A percentile compares a stretch with the other conserved stretches of the same genome.
Conservation (phyloP, 64 coral and sea anemone species). For the Dendronephthya gigantea region DNA sequence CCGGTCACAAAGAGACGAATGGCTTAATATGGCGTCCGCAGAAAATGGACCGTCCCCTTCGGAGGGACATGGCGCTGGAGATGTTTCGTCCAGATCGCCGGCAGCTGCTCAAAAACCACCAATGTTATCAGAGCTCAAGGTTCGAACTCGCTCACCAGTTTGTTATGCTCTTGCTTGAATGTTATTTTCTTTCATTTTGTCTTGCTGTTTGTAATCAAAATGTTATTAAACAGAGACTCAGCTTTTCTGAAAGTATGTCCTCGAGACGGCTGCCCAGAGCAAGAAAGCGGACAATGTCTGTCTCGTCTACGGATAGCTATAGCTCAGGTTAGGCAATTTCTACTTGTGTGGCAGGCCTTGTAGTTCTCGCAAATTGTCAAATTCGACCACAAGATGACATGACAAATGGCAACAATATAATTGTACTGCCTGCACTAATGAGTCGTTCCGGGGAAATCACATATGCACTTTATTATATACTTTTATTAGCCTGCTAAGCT, state of each 20-base stretch:
- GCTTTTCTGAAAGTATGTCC: slow-evolving; percentile 97
- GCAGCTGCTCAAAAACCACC: slow-evolving; percentile 18
- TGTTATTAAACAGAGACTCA: slow-evolving; percentile 49
- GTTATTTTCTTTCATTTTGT: neutral
- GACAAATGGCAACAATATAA: neutral
- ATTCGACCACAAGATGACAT: neutral
- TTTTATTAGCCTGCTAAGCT: neutral
- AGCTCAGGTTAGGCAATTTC: slow-evolving; percentile 76
- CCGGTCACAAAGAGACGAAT: neutral
- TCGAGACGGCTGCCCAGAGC: slow-evolving; percentile 87
- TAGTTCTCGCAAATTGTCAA: neutral
- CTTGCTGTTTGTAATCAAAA: neutral
- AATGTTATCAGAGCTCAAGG: slow-evolving; percentile 1
- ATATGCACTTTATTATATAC: neutral
- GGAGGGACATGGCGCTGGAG: neutral
- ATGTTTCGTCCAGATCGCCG: neutral
- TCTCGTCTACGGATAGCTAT: slow-evolving; percentile 97
- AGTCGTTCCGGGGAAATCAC: neutral
- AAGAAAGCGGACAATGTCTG: slow-evolving; percentile 98
- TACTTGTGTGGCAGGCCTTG: neutral
- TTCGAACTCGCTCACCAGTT: neutral
- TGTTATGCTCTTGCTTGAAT: neutral
- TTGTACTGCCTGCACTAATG: neutral
- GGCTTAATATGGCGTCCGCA: slow-evolving; percentile 10
- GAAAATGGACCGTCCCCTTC: slow-evolving; percentile 13